phyloP scores from a whole-genome alignment of 1,140 invertebrate genomes.

The Geopemphigus sp. region DNA sequence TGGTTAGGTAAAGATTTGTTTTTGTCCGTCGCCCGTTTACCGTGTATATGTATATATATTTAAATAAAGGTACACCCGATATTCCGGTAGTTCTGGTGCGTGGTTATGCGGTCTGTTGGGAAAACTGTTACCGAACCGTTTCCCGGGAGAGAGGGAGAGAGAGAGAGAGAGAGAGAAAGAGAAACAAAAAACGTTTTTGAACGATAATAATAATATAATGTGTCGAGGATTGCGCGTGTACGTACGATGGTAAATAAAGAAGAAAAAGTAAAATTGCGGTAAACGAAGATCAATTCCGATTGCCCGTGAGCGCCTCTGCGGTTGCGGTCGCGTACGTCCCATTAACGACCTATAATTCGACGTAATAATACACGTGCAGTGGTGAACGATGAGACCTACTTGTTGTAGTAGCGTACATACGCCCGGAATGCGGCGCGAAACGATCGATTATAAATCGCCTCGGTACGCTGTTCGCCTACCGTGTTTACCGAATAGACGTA shows the following conservation, averaged over 20 bases:
- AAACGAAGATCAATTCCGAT: background rate
- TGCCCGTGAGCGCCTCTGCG: constrained; percentile 10
- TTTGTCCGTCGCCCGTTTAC: constrained; percentile 19
- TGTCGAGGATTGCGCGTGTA: constrained; percentile 6
- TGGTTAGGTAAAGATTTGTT: constrained; percentile 29
- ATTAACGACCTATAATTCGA: background rate
- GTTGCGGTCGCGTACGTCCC: background rate
- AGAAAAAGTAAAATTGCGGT: background rate
- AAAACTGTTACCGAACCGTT: constrained; percentile 32
- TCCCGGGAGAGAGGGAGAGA: background rate
- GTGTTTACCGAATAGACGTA: no score
- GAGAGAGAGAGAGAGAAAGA: no score
- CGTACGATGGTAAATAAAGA: background rate
- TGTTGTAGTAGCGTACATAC: no score
- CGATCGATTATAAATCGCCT: no score
- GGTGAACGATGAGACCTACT: no score
- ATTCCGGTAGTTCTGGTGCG: constrained; percentile 32
- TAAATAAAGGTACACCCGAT: background rate
- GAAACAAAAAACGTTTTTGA: background rate
- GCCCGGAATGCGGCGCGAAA: no score
- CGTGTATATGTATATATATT: background rate
- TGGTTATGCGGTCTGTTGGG: constrained; percentile 31
- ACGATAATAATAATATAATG: constrained; percentile 12
- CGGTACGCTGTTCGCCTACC: no score
- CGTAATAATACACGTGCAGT: no score